phyloP scores from a whole-genome alignment of 2,888 invertebrate genomes.

The Cabera pusaria region DNA sequence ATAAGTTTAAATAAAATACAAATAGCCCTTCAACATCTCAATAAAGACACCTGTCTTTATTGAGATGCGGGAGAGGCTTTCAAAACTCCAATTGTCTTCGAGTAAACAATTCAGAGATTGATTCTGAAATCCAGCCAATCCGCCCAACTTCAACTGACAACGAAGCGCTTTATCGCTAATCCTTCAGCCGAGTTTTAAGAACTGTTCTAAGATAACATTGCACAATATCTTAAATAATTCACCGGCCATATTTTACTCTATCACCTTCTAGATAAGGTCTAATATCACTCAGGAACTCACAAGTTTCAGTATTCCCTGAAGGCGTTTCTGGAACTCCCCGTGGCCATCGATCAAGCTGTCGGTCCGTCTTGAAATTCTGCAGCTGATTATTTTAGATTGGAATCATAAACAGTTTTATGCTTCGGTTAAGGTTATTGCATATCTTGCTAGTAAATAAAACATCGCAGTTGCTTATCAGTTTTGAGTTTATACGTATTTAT shows the following conservation, averaged over 20 bases:
- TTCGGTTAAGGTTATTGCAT: no score
- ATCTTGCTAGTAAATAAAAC: no score
- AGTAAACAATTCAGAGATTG: constrained; percentile 37
- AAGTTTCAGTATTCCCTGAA: constrained; percentile 17
- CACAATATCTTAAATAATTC: constrained; percentile 19
- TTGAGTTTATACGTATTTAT: no score
- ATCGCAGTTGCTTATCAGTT: no score
- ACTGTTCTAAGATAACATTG: constrained; percentile 29
- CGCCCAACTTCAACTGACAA: constrained; percentile 32
- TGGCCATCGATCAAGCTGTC: constrained; percentile 44
- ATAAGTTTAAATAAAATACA: no score
- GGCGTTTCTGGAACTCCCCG: constrained; percentile 37
- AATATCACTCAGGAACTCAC: constrained; percentile 9
- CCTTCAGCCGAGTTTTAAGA: constrained; percentile 35
- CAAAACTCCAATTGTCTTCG: constrained; percentile 6
- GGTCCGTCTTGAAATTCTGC: constrained; percentile 36
- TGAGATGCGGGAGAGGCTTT: no score
- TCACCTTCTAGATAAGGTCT: constrained; percentile 19
- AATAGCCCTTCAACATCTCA: no score
- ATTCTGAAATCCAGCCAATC: constrained; percentile 34
- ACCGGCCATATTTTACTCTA: constrained; percentile 13
- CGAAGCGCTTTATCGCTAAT: constrained; percentile 37
- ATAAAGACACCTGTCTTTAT: no score
- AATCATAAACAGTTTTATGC: constrained; percentile 34
- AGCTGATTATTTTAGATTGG: constrained; percentile 34